These are phyloP conservation scores for Paguma larvata DNA, from an alignment of 2,797 vertebrate species.

Conservation along the genomic window DNA sequence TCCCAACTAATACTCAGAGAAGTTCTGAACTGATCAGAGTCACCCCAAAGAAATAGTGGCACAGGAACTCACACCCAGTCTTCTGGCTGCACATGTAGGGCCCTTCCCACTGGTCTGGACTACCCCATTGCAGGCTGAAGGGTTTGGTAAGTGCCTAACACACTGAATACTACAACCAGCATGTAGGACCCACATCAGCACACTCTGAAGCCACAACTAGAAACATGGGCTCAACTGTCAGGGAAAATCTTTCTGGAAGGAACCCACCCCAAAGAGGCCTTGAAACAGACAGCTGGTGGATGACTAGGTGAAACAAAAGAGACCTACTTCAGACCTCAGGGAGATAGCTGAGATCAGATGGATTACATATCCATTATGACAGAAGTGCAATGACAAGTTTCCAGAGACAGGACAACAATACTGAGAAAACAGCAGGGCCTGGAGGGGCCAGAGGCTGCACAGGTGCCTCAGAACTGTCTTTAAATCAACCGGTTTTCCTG, in stretches of 20 bases:
- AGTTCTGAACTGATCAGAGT: not conserved
- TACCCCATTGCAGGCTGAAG: not conserved
- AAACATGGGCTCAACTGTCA: not conserved
- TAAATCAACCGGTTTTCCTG: not conserved
- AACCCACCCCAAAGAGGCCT: not conserved
- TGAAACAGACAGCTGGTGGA: not conserved
- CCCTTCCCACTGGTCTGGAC: not conserved
- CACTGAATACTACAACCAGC: not conserved
- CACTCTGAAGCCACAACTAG: not conserved
- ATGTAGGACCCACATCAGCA: not conserved
- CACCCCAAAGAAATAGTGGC: not conserved
- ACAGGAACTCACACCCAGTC: conserved; percentile 15
- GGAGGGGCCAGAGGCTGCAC: not conserved
- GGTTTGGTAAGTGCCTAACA: not conserved
- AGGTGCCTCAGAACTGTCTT: conserved; percentile 4
- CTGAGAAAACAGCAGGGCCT: not conserved
- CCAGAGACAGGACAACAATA: not conserved
- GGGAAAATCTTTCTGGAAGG: not conserved
- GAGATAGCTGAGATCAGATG: not conserved
- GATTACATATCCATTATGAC: not conserved
- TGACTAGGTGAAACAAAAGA: not conserved
- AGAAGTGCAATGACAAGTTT: not conserved
- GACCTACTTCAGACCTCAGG: not conserved
- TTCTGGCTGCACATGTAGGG: not conserved
- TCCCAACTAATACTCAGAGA: conserved; percentile 17